A percentile compares a stretch with the other conserved stretches of the same genome.
These are phyloP conservation scores for Odocoileus hemionus DNA, from an alignment of 2,113 vertebrate genomes.

Conservation along the genomic window DNA sequence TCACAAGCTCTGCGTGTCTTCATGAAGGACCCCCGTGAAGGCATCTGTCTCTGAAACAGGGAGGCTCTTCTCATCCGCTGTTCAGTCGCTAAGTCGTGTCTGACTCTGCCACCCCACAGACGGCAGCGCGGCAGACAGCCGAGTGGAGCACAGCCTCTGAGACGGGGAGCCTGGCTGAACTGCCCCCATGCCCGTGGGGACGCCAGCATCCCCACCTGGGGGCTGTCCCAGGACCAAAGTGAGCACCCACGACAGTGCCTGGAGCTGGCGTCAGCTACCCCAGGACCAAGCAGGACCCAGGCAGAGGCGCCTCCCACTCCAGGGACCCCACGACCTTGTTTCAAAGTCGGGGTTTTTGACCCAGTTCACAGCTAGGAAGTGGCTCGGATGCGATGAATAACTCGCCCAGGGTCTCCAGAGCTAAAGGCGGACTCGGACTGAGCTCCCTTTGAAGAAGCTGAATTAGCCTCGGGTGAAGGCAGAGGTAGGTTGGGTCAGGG, in stretches of 20 bases:
- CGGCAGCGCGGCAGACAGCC: background rate
- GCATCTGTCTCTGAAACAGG: background rate
- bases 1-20: background rate
- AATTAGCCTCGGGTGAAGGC: background rate
- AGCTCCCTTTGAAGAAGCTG: fast-evolving
- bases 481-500: background rate
- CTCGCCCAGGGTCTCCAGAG: background rate
- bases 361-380: background rate
- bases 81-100: fast-evolving
- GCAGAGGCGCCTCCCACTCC: fast-evolving
- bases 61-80: background rate
- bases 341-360: background rate
- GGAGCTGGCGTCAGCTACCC: too few species aligned
- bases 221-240: fast-evolving
- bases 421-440: background rate
- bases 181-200: fast-evolving
- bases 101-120: background rate
- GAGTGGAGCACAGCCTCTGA: background rate
- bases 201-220: background rate
- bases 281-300: background rate
- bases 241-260: background rate
- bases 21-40: too few species aligned
- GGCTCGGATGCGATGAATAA: background rate
- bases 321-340: fast-evolving
- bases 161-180: fast-evolving